These are phyloP conservation scores for Panurus biarmicus DNA, from an alignment of 2,113 vertebrate genomes.

Conservation along the genomic window DNA sequence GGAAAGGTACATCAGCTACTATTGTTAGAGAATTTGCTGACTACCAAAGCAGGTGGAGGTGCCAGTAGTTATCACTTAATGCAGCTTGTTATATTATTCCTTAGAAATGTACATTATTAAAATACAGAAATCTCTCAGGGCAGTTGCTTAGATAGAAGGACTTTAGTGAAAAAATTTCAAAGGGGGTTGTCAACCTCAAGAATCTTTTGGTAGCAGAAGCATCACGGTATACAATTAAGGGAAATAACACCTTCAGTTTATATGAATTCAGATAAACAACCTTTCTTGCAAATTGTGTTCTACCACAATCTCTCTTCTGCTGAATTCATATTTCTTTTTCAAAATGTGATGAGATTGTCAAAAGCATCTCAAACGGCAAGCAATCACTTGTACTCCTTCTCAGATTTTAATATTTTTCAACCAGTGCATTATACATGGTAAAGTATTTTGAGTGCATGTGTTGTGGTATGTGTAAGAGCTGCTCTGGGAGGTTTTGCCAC, in stretches of 20 bases:
- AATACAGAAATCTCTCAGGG: neutral
- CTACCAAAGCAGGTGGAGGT: neutral
- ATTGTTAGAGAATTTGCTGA: neutral
- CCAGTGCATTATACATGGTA: neutral
- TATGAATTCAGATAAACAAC: neutral
- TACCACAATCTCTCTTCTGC: neutral
- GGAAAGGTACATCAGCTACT: neutral
- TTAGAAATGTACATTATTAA: neutral
- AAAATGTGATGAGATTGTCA: neutral
- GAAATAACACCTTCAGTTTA: neutral
- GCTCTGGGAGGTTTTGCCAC: neutral
- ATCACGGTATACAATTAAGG: fast-evolving
- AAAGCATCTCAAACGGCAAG: neutral
- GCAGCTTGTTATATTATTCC: neutral
- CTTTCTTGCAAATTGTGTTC: neutral
- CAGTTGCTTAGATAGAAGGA: neutral
- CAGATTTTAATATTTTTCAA: neutral
- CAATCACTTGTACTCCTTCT: neutral
- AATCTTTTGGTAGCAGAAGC: neutral
- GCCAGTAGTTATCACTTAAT: neutral
- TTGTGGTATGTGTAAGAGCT: neutral
- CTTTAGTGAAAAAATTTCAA: neutral
- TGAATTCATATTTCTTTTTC: neutral
- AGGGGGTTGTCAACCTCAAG: neutral
- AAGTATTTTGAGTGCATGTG: neutral